phyloP scores from a whole-genome alignment of 2,797 vertebrate species.

The Picus viridis region DNA sequence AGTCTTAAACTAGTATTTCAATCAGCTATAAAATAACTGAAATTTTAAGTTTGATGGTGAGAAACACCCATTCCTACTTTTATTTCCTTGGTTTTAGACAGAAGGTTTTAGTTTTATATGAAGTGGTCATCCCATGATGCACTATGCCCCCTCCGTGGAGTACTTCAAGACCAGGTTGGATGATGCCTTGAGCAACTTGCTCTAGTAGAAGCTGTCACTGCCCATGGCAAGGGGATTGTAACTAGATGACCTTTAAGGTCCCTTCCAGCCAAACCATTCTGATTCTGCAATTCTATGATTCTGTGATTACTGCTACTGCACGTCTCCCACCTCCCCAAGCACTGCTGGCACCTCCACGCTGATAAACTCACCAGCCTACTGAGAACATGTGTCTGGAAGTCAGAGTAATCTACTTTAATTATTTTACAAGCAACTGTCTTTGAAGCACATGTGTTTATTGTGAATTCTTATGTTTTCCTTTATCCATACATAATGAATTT shows the following conservation, averaged over 20 bases:
- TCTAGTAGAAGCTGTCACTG: too few relatives aligned
- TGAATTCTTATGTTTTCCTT: not conserved
- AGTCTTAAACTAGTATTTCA: not conserved
- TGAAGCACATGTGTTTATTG: not conserved
- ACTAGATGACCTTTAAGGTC: too few relatives aligned
- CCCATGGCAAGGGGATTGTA: too few relatives aligned
- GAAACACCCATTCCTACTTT: not conserved
- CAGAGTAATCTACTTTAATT: not conserved
- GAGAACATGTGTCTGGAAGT: not conserved
- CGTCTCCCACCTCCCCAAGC: not conserved
- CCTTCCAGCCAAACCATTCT: too few relatives aligned
- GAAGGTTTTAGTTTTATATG: conserved; percentile 30
- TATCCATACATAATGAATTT: conserved; percentile 32
- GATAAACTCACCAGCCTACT: not conserved
- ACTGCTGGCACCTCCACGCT: not conserved
- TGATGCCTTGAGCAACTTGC: too few relatives aligned
- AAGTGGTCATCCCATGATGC: not conserved
- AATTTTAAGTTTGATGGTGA: conserved; percentile 20
- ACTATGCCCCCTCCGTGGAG: too few relatives aligned
- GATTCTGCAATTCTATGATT: too few relatives aligned
- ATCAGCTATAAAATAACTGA: conserved; percentile 8
- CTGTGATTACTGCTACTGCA: not conserved
- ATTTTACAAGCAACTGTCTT: not conserved
- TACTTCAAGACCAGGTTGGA: too few relatives aligned
- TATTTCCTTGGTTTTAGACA: not conserved